Base-by-base conservation (phyloP, 1,140 invertebrate species). In the Pogonus chalceus region DNA sequence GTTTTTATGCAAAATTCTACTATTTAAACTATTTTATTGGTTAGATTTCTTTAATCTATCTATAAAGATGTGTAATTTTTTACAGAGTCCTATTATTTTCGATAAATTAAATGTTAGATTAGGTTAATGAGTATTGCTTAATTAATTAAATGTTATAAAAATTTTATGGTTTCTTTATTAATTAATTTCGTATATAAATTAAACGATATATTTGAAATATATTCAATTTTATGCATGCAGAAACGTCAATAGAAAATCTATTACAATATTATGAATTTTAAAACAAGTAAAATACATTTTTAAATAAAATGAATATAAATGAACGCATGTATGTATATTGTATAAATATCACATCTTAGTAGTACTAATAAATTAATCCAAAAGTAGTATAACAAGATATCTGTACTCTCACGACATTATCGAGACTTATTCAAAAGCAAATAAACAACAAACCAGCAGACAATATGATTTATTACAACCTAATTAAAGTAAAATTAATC, bases 401-500 rank as follows among this genome's bases (percentile, higher is more conserved):
- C 26, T 4, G 4, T 31, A 31, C 26, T 31, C 26, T n/a, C n/a
- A 31, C 26, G 37, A 43, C 37, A 43, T 43, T 43, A 43, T 12
- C 37, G 18, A 18, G 37, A 43, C 37, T 43, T 43, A 43, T 16
- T 7, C 26, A 3, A 16, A 3, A 16, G 18, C 18, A 43, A 43
- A 43, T 43, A 43, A 43, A 43, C 37, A 43, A 43, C 37, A 43
- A 43, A 43, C 18, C 37, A 16, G 7, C 37, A 43, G 18, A 4
- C 37, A 16, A 18, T 12, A 18, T 43, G 18, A 43, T 43, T 43
- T 43, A 43, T 43, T 43, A 43, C 37, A 43, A 43, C 9, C 37
- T 43, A 43, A 43, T 43, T 43, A 43, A 43, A 43, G 37, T 43
- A 43, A 43, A 43, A 43, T 43, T 43, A 43, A 43, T 43, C 37